phyloP scores from a whole-genome alignment of 2,113 vertebrate species.

The Cyanocitta stelleri region DNA sequence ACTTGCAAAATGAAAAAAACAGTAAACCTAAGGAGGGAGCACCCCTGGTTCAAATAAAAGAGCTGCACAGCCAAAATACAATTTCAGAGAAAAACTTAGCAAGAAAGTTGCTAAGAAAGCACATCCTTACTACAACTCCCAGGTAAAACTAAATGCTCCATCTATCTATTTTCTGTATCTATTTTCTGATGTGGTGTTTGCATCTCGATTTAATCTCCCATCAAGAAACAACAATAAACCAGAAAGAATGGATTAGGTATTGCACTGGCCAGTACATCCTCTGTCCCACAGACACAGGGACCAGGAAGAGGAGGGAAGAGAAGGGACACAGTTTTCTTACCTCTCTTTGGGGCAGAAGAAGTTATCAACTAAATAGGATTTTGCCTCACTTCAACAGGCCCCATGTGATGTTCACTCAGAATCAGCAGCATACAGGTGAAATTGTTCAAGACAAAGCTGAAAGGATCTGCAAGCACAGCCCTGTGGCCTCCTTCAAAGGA shows the following conservation, averaged over 20 bases:
- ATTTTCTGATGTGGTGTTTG: background rate
- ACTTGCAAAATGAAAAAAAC: background rate
- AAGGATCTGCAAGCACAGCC: rapidly evolving
- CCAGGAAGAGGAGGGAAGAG: background rate
- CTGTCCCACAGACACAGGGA: background rate
- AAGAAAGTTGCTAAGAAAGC: background rate
- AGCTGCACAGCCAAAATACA: background rate
- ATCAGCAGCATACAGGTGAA: background rate
- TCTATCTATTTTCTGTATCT: background rate
- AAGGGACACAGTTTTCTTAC: background rate
- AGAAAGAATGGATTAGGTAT: background rate
- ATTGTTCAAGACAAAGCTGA: background rate
- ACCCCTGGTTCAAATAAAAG: background rate
- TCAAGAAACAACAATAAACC: background rate
- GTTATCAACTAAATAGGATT: background rate
- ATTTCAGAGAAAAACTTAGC: background rate
- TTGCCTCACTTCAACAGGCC: background rate
- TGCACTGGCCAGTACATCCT: rapidly evolving
- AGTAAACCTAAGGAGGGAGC: background rate
- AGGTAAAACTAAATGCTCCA: background rate
- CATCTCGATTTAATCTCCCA: background rate
- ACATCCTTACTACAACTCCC: background rate
- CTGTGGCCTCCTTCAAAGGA: rapidly evolving
- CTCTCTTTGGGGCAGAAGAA: background rate
- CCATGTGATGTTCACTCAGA: background rate